A percentile compares a stretch with the other conserved stretches of the same genome.
phyloP scores from a whole-genome alignment of 2,113 vertebrate genomes.

The Hepsetus odoe region DNA sequence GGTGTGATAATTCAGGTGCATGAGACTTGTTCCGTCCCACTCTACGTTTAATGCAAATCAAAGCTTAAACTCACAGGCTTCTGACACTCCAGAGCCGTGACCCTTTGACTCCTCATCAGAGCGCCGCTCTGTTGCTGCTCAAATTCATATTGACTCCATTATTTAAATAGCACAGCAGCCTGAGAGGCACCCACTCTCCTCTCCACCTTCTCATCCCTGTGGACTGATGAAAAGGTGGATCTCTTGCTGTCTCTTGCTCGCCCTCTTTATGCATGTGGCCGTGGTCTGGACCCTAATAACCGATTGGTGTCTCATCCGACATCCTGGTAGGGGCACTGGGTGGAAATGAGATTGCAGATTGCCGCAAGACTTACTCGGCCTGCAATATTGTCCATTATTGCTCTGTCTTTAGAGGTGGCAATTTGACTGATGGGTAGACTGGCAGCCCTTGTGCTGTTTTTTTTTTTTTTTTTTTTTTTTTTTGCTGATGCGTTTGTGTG shows the following conservation, averaged over 20 bases:
- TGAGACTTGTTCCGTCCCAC: constrained; percentile 57
- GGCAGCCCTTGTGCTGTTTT: not conserved
- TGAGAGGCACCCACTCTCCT: constrained; percentile 47
- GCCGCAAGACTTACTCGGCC: constrained; percentile 37
- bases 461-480: too few species aligned
- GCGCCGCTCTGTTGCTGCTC: constrained; percentile 68
- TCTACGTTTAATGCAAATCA: constrained; percentile 73
- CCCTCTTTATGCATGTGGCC: not conserved
- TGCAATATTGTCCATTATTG: constrained; percentile 47
- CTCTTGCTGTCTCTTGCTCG: not conserved
- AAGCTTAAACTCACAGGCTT: constrained; percentile 7
- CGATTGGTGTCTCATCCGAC: constrained; percentile 24
- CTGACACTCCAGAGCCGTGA: constrained; percentile 61
- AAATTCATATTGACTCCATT: constrained; percentile 71
- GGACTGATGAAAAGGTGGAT: constrained; percentile 30
- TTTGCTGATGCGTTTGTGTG: constrained; percentile 20
- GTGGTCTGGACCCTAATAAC: constrained; percentile 37
- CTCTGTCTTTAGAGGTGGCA: constrained; percentile 47
- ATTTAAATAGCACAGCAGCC: constrained; percentile 71
- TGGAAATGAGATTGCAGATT: constrained; percentile 52
- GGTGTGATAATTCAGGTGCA: constrained; percentile 28
- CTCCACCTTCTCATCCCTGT: not conserved
- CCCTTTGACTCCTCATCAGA: constrained; percentile 69
- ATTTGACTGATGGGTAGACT: constrained; percentile 48
- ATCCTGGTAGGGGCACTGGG: constrained; percentile 28